Percentiles rank a stretch among this genome's conserved stretches.
Conservation (phyloP, 2,888 invertebrate species). For the Drosophila mulleri region DNA sequence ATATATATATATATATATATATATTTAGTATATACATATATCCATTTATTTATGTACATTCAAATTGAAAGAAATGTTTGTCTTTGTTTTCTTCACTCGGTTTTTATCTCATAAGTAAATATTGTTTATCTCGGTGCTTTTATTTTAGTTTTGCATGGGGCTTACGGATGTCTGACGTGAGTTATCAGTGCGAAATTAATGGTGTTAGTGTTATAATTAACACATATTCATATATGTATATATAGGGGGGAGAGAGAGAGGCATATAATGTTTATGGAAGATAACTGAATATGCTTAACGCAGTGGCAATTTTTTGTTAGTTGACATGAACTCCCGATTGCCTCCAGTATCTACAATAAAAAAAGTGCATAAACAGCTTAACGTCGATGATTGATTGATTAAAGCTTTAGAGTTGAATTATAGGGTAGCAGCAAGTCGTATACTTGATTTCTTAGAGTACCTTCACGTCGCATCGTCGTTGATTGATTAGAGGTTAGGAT, state of each 20-base stretch:
- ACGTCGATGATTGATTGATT: constrained; percentile 1
- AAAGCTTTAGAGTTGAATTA: neutral
- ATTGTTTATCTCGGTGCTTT: constrained; percentile 2
- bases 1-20: no score
- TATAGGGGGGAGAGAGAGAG: neutral
- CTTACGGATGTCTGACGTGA: neutral
- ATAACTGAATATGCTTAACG: constrained; percentile 4
- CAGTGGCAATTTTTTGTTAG: neutral
- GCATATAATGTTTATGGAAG: neutral
- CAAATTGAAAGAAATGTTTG: neutral
- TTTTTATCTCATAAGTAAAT: neutral
- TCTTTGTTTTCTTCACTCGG: neutral
- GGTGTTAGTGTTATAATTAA: constrained; percentile 7
- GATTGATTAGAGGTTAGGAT: no score
- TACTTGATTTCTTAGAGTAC: neutral
- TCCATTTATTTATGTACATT: neutral
- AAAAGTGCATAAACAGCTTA: constrained; percentile 2
- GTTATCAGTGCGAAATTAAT: constrained; percentile 10
- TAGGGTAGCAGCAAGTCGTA: neutral
- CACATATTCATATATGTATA: neutral
- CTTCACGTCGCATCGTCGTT: neutral
- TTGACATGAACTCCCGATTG: neutral
- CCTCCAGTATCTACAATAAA: neutral
- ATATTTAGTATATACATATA: neutral
- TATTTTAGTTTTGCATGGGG: neutral